Conservation (phyloP, 2,113 vertebrate species). For the Halcyon malimbica region DNA sequence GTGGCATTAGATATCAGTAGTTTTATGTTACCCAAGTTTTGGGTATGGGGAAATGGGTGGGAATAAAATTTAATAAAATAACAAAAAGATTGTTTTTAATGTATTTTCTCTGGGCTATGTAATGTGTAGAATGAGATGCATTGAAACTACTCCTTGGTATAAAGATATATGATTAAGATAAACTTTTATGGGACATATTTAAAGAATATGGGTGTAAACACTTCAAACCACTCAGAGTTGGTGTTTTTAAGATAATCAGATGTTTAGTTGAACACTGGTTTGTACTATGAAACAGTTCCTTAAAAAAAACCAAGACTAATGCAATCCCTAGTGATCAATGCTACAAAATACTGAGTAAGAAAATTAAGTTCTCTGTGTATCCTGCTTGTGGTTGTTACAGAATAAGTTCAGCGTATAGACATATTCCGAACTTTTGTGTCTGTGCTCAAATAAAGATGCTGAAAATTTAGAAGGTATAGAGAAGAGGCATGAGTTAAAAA, state of each 20-base stretch:
- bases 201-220: background rate
- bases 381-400: background rate
- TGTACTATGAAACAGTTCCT: background rate
- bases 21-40: background rate
- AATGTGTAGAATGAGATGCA: background rate
- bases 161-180: background rate
- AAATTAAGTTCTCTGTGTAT: background rate
- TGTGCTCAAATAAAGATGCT: background rate
- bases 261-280: background rate
- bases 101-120: background rate
- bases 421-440: background rate
- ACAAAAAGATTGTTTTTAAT: rapidly evolving
- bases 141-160: background rate
- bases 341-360: background rate
- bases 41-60: rapidly evolving
- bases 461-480: background rate
- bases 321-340: rapidly evolving
- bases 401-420: background rate
- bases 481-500: background rate
- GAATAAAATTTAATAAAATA: background rate
- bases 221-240: background rate
- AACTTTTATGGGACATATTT: background rate
- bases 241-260: background rate
- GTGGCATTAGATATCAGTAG: background rate
- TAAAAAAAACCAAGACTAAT: background rate